These are phyloP conservation scores for Spilarctia lutea DNA, from an alignment of 2,888 invertebrate species.

Conservation along the genomic window DNA sequence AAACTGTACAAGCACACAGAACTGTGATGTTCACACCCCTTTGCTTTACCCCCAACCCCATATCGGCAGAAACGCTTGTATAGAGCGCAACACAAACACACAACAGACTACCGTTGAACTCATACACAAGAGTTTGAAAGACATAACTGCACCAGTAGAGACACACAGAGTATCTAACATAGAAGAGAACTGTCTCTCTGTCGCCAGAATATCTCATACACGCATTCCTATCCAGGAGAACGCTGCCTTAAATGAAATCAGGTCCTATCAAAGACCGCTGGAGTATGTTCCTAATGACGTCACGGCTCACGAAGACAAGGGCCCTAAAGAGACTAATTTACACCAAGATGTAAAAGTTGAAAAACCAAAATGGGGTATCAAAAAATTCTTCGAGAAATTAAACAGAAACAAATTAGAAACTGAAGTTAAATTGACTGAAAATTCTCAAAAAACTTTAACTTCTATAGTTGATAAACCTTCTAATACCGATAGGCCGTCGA, in stretches of 20 bases:
- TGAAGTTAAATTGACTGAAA: constrained; percentile 84
- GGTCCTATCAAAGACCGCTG: constrained; percentile 76
- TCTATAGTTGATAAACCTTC: constrained; percentile 73
- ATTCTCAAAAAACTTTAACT: constrained; percentile 62
- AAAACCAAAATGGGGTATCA: constrained; percentile 78
- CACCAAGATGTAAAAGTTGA: constrained; percentile 72
- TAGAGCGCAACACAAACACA: constrained; percentile 90
- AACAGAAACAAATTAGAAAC: constrained; percentile 79
- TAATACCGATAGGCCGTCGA: constrained; percentile 67
- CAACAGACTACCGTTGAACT: constrained; percentile 83
- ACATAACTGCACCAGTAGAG: constrained; percentile 66
- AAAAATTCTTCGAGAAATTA: constrained; percentile 76
- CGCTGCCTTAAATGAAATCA: constrained; percentile 69
- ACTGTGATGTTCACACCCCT: constrained; percentile 80
- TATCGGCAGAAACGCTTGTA: constrained; percentile 95
- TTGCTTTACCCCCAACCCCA: constrained; percentile 89
- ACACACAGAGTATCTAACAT: constrained; percentile 53
- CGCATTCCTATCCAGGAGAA: constrained; percentile 63
- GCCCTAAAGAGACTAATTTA: constrained; percentile 79
- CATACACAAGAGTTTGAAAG: constrained; percentile 89
- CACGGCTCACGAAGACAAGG: constrained; percentile 73
- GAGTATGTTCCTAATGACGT: constrained; percentile 93
- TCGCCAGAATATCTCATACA: constrained; percentile 64
- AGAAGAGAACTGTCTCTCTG: constrained; percentile 73
- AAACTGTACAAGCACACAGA: constrained; percentile 62